Conservation (phyloP, 2,113 vertebrate genomes). For the Pristiophorus japonicus region DNA sequence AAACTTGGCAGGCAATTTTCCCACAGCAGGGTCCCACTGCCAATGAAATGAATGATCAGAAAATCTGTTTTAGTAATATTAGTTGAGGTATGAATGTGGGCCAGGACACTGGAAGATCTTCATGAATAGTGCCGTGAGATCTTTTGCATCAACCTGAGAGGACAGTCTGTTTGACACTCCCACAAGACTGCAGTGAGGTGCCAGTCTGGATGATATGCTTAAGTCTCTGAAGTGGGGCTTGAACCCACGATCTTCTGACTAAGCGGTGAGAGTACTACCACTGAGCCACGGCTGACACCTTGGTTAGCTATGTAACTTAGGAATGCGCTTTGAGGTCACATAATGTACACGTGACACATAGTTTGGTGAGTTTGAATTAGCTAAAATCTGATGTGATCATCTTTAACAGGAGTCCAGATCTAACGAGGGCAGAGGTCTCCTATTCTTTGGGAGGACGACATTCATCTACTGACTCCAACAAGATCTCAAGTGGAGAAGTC, state of each 20-base stretch:
- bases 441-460: slow-evolving; percentile 69
- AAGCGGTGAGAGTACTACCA: neutral
- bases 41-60: neutral
- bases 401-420: slow-evolving; percentile 64
- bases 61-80: neutral
- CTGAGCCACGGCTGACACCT: neutral
- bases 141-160: neutral
- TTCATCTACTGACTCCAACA: slow-evolving; percentile 80
- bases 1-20: neutral
- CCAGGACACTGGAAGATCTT: neutral
- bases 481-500: slow-evolving; percentile 84
- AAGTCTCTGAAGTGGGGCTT: neutral
- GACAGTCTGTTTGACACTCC: neutral
- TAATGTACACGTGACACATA: neutral
- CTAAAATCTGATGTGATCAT: neutral
- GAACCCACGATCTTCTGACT: neutral
- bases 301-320: neutral
- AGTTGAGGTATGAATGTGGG: neutral
- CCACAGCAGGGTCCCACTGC: neutral
- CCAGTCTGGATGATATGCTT: neutral
- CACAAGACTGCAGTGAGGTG: neutral
- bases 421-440: slow-evolving; percentile 59
- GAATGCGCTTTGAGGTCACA: neutral
- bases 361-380: neutral
- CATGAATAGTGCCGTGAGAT: neutral